These are phyloP conservation scores for Notodonta dromedarius DNA, from an alignment of 2,888 invertebrate genomes.

Conservation along the genomic window DNA sequence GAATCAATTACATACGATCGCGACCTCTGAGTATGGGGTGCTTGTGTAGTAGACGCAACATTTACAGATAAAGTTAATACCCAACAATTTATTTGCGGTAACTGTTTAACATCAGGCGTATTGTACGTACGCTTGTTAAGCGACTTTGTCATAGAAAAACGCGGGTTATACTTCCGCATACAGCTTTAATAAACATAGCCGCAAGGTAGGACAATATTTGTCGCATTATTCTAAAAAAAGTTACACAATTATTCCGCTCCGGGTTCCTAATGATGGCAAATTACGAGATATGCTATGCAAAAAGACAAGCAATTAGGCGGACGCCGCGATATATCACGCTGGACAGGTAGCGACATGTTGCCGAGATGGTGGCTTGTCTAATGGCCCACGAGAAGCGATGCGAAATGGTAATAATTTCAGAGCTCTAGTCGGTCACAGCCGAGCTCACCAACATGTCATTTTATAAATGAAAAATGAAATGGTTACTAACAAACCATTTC, in stretches of 20 bases:
- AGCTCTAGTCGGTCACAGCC: too few species aligned
- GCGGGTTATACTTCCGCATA: too few species aligned
- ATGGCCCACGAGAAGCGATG: slow-evolving; percentile 34
- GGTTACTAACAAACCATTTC: too few species aligned
- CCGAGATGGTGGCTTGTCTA: slow-evolving; percentile 54
- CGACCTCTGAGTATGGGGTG: slow-evolving; percentile 47
- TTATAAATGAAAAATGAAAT: too few species aligned
- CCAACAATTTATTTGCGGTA: too few species aligned
- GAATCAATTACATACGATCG: slow-evolving; percentile 44
- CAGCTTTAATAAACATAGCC: too few species aligned
- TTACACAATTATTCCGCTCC: not conserved
- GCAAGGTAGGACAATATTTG: too few species aligned
- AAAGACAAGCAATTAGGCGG: slow-evolving; percentile 66
- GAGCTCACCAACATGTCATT: too few species aligned
- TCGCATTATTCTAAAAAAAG: not conserved
- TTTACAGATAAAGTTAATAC: slow-evolving; percentile 23
- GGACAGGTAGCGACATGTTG: slow-evolving; percentile 69
- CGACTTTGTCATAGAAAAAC: too few species aligned
- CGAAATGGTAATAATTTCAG: too few species aligned
- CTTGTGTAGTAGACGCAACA: slow-evolving; percentile 32
- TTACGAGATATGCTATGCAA: slow-evolving; percentile 41
- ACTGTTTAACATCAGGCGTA: too few species aligned
- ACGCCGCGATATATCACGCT: slow-evolving; percentile 62
- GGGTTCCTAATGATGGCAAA: slow-evolving; percentile 16
- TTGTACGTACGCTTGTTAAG: too few species aligned